These are phyloP conservation scores for Cavia porcellus DNA, from an alignment of 2,113 vertebrate genomes.

Conservation along the genomic window DNA sequence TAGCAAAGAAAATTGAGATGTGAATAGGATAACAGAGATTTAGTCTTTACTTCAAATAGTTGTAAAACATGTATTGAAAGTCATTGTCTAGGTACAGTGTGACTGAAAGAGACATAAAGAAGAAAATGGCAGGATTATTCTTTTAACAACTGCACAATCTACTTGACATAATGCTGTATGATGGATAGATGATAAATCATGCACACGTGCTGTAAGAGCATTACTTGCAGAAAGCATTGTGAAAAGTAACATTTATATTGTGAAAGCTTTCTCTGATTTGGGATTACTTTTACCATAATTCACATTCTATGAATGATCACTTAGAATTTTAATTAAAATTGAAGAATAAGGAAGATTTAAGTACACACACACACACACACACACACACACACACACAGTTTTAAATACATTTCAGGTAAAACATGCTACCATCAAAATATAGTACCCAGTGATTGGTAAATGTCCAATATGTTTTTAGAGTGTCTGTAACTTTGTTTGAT, in stretches of 20 bases:
- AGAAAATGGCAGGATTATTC: background rate
- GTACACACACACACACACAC: background rate
- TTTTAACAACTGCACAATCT: background rate
- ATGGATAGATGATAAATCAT: background rate
- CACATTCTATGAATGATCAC: background rate
- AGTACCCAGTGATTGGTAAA: background rate
- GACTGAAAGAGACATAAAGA: background rate
- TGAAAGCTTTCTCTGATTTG: background rate
- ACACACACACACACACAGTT: background rate
- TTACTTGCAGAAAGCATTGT: background rate
- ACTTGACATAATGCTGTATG: background rate
- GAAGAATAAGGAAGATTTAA: background rate
- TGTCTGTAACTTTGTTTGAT: background rate
- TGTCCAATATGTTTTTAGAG: background rate
- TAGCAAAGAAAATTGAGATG: constrained; percentile 45
- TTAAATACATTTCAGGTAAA: background rate
- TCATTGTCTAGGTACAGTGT: background rate
- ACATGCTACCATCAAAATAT: background rate
- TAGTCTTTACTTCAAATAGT: background rate
- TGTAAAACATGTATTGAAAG: background rate
- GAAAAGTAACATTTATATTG: background rate
- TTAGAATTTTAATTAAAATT: background rate
- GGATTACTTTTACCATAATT: background rate
- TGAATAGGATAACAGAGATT: background rate
- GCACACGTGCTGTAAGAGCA: background rate